A percentile compares a stretch with the other conserved stretches of the same genome.
phyloP scores from a whole-genome alignment of 53 echinoderm and acorn worm species.

The Echinometra lucunter region DNA sequence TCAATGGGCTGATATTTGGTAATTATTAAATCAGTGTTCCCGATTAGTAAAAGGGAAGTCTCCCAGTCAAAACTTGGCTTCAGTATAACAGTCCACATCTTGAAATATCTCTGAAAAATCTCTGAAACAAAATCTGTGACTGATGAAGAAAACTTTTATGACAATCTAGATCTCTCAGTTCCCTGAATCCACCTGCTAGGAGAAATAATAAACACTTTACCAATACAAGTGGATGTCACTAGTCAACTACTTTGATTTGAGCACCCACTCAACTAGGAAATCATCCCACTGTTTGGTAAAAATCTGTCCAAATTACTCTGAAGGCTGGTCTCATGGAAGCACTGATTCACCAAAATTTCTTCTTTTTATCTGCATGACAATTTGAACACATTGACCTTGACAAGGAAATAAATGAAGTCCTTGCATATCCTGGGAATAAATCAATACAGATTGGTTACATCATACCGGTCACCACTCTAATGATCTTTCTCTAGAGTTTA shows the following conservation, averaged over 20 bases:
- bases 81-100: not conserved
- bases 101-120: not conserved
- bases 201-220: not conserved
- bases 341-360: not conserved
- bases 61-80: not conserved
- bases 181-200: not conserved
- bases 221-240: constrained; percentile 14
- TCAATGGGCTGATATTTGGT: not conserved
- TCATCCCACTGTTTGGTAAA: constrained; percentile 27
- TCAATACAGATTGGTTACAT: not conserved
- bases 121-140: not conserved
- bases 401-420: not conserved
- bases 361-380: not conserved
- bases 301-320: not conserved
- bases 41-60: not conserved
- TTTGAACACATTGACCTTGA: not conserved
- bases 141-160: not conserved
- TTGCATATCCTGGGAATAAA: not conserved
- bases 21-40: not conserved
- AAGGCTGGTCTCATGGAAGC: not conserved
- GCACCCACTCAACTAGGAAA: constrained; percentile 43
- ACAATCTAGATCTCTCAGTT: not conserved
- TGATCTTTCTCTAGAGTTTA: not conserved
- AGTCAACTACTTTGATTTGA: constrained; percentile 24
- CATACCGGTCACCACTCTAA: not conserved